phyloP scores from a whole-genome alignment of 2,888 invertebrate species.

The Nomada ferruginata region DNA sequence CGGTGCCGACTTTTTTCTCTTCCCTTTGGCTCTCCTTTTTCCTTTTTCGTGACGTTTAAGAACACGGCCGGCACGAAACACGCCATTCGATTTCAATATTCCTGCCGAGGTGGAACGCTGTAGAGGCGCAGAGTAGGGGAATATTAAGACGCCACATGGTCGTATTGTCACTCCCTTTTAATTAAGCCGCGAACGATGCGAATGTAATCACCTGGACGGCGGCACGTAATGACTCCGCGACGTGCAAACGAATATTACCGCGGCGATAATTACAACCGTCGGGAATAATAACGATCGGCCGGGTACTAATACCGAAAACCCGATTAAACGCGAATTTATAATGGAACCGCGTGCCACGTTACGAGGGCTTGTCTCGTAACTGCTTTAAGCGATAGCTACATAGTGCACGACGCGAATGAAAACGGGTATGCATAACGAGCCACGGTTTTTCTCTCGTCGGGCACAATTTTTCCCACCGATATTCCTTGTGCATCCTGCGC shows the following conservation, averaged over 20 bases:
- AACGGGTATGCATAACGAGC: not conserved
- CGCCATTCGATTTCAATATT: slow-evolving; percentile 29
- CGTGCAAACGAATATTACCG: slow-evolving; percentile 49
- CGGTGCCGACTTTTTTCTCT: not conserved
- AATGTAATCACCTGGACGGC: slow-evolving; percentile 50
- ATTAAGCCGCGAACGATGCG: slow-evolving; percentile 48
- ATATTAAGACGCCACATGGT: slow-evolving; percentile 44
- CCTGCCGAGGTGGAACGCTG: not conserved
- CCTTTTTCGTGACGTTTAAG: slow-evolving; percentile 15
- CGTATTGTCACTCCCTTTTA: slow-evolving; percentile 52
- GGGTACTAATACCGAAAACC: slow-evolving; percentile 49
- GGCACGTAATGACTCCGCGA: slow-evolving; percentile 44
- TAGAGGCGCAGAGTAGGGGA: not conserved
- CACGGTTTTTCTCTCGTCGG: not conserved
- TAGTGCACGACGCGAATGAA: not conserved
- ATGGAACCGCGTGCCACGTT: slow-evolving; percentile 28
- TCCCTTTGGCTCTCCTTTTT: not conserved
- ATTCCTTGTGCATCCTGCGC: no score
- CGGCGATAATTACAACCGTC: slow-evolving; percentile 51
- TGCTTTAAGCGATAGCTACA: slow-evolving; percentile 8
- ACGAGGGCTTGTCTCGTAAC: slow-evolving; percentile 15
- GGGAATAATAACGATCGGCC: slow-evolving; percentile 52
- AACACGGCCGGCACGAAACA: not conserved
- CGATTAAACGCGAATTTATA: slow-evolving; percentile 49
- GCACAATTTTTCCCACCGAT: no score